Conservation (phyloP, 2,797 vertebrate species). For the Bothrops alternatus region DNA sequence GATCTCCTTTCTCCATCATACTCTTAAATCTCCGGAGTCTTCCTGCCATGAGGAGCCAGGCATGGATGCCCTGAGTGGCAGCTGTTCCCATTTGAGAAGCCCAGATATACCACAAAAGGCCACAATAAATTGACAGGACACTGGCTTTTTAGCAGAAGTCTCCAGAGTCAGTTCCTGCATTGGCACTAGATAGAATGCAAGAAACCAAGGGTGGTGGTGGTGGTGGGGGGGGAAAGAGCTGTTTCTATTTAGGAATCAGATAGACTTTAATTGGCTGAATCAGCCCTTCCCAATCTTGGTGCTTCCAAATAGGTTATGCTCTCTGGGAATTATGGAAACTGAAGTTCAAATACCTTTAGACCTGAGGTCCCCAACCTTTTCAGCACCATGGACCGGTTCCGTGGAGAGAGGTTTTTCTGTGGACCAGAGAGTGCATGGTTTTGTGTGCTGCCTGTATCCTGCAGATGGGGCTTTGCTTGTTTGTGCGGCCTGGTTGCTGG, state of each 20-base stretch:
- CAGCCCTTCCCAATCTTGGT: neutral
- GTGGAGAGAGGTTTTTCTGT: too few species aligned
- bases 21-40: neutral
- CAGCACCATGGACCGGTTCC: too few species aligned
- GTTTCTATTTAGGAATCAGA: neutral
- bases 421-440: rapidly evolving
- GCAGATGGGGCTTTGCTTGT: too few species aligned
- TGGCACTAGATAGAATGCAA: neutral
- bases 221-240: neutral
- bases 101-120: neutral
- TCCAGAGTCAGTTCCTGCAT: neutral
- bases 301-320: neutral
- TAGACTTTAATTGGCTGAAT: neutral
- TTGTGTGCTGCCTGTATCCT: too few species aligned
- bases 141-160: neutral
- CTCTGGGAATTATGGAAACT: neutral
- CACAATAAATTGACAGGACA: neutral
- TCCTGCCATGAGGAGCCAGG: neutral
- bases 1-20: neutral
- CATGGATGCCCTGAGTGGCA: neutral
- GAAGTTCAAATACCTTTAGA: neutral
- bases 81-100: neutral
- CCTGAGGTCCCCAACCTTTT: too few species aligned
- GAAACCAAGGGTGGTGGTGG: neutral
- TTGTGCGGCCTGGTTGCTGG: too few species aligned